Percentiles rank a stretch among this genome's conserved stretches.
These are phyloP conservation scores for Barnardius zonarius DNA, from an alignment of 2,113 vertebrate species.

Conservation along the genomic window DNA sequence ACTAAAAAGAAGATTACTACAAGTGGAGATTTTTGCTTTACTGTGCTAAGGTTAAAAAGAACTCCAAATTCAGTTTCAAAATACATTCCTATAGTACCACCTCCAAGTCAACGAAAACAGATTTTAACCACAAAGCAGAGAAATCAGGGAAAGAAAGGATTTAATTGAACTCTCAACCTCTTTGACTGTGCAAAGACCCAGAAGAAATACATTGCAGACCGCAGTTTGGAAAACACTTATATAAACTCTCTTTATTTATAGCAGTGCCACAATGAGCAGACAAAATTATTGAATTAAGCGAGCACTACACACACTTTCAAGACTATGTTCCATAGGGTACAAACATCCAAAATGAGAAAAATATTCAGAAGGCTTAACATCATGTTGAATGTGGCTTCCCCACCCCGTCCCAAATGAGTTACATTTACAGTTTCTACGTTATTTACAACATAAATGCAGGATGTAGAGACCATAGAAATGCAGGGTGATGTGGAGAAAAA, in stretches of 20 bases:
- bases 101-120: not conserved
- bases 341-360: not conserved
- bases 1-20: not conserved
- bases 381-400: not conserved
- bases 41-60: not conserved
- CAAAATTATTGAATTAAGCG: not conserved
- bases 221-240: not conserved
- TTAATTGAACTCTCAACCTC: not conserved
- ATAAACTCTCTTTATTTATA: not conserved
- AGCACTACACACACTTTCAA: not conserved
- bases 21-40: not conserved
- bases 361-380: not conserved
- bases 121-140: not conserved
- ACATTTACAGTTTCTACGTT: not conserved
- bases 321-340: not conserved
- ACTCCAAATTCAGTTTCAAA: not conserved
- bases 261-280: not conserved
- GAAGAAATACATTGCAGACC: not conserved
- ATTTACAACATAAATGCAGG: not conserved
- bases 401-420: accelerated
- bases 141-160: not conserved
- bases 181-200: not conserved
- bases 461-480: not conserved
- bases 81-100: not conserved
- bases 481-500: not conserved